Evolutionary conservation across 2,888 invertebrate species (phyloP), one percentile per base, ranked within the genome.

Genomic region (Chalcis sispes): DNA sequence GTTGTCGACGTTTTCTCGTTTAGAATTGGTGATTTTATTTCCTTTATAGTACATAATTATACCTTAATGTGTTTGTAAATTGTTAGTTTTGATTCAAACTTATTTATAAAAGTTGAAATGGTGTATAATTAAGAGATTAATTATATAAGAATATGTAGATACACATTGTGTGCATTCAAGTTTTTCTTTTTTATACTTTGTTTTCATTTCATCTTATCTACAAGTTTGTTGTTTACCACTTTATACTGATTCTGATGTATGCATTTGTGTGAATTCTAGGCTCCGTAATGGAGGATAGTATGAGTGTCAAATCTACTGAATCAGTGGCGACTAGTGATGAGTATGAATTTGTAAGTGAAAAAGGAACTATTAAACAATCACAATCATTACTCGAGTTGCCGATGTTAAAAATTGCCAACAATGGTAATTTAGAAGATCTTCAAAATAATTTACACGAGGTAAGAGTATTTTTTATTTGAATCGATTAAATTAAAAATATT

Each of bases 251-350:
- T 27, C 29, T 65, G 15, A 65, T 40, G 40, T 65, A 52, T 18
- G 36, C 52, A 46, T 69, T 48, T 32, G 3, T 10, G 8, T 77
- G 54, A 46, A 50, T 81, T 81, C 13, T 72, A 86, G 88, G 82
- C 79, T 82, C 89, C 87, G 90, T 90, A 89, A 92, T 92, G 92
- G 92, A 92, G 90, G 92, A 92, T 90, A 91, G 91, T 88, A 88
- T 92, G 83, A 93, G 93, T 84, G 91, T 92, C 40, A 92, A 92
- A 88, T 93, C 93, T 75, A 91, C 91, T 83, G 93, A 93, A 89
- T 93, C 94, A 77, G 90, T 92, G 83, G 92, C 92, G 72, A 92
- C 92, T 77, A 92, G 92, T 84, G 93, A 93, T 81, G 93, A 93
- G 86, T 93, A 93, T 89, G 93, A 93, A 86, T 91, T 93, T 82